Evolutionary conservation across 1,140 invertebrate species (phyloP).

Genomic region (Macrobrachium rosenbergii): DNA sequence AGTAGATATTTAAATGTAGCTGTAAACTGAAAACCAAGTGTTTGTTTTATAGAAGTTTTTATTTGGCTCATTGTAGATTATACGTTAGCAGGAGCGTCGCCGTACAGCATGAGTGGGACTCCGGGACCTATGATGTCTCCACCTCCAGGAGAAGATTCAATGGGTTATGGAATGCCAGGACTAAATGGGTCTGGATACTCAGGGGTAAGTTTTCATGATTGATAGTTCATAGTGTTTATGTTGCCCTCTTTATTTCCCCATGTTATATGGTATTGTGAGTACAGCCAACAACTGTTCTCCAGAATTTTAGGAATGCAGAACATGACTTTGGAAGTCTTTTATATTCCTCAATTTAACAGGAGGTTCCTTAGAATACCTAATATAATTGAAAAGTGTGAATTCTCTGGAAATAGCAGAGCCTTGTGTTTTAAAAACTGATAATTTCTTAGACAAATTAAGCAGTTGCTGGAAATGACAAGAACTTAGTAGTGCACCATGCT

Average conservation of each 20-base stretch:
- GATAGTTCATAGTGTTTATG: not conserved
- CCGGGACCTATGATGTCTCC: conserved; percentile 95
- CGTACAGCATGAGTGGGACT: conserved; percentile 91
- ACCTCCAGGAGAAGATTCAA: conserved; percentile 85
- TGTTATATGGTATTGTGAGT: not conserved
- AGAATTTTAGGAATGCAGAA: too few relatives aligned
- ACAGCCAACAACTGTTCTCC: not conserved
- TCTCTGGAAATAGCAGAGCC: too few relatives aligned
- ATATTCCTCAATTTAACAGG: too few relatives aligned
- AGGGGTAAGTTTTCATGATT: conserved; percentile 65
- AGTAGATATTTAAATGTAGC: too few relatives aligned
- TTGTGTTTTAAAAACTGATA: too few relatives aligned
- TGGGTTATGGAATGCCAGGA: conserved; percentile 82
- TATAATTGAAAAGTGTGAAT: too few relatives aligned
- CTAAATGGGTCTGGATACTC: conserved; percentile 79
- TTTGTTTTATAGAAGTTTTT: not conserved
- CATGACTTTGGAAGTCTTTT: too few relatives aligned
- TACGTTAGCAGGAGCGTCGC: conserved; percentile 82
- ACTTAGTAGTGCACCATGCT: too few relatives aligned
- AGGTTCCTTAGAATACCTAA: too few relatives aligned
- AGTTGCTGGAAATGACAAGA: too few relatives aligned
- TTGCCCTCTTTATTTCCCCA: conserved; percentile 16
- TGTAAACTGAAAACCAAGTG: too few relatives aligned
- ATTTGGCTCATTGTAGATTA: conserved; percentile 31
- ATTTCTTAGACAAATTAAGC: too few relatives aligned